phyloP scores from a whole-genome alignment of 1,140 invertebrate species.

The Prorops nasuta region DNA sequence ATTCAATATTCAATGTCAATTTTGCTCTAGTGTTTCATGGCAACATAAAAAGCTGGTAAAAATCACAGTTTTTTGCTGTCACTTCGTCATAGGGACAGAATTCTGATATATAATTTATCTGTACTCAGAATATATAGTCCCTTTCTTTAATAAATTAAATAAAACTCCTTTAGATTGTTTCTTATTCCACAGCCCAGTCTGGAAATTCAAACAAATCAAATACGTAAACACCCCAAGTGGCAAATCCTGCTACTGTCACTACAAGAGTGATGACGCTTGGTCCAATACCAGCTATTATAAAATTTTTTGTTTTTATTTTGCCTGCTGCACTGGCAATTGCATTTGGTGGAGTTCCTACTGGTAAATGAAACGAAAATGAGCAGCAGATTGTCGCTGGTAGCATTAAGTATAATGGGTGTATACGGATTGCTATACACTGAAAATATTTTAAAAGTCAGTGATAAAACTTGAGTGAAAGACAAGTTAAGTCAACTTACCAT shows the following conservation, averaged over 20 bases:
- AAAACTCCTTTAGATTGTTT: constrained; percentile 6
- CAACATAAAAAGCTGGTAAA: background rate
- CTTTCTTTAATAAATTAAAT: background rate
- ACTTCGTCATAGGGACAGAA: background rate
- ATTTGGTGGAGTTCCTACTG: constrained; percentile 89
- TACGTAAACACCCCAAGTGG: constrained; percentile 63
- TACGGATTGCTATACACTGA: constrained; percentile 58
- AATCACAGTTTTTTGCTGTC: background rate
- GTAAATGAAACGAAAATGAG: constrained; percentile 68
- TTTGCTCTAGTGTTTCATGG: background rate
- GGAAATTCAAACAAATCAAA: constrained; percentile 62
- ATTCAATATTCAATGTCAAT: constrained; percentile 7
- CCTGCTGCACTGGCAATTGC: constrained; percentile 86
- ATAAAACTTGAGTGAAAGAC: too few species aligned
- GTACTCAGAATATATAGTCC: background rate
- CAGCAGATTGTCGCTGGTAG: constrained; percentile 66
- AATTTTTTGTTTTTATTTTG: constrained; percentile 73
- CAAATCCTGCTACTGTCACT: constrained; percentile 67
- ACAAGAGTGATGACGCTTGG: constrained; percentile 74
- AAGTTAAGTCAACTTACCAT: too few species aligned
- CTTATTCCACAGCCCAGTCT: constrained; percentile 45
- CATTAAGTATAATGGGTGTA: constrained; percentile 71
- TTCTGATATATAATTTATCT: constrained; percentile 2
- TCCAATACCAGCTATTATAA: constrained; percentile 76
- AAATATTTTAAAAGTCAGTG: constrained; percentile 13